phyloP scores from a whole-genome alignment of 2,113 vertebrate genomes.

The Scortum barcoo region DNA sequence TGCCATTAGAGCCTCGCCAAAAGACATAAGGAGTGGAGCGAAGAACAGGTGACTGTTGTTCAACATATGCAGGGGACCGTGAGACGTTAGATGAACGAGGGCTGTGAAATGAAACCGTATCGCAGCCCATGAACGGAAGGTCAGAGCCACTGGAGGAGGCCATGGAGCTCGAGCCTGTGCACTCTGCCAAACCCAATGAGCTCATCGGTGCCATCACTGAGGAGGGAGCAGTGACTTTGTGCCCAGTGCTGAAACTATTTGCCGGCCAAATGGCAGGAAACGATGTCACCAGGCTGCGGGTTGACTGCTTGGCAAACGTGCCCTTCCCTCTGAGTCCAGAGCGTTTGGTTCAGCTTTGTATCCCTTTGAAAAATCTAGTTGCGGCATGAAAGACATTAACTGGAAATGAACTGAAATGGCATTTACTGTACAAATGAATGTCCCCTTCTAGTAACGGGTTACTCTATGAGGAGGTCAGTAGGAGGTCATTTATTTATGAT shows the following conservation, averaged over 20 bases:
- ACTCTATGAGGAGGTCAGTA: too few species aligned
- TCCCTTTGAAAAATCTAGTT: constrained; percentile 24
- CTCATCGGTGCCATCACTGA: constrained; percentile 41
- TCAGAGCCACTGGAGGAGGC: constrained; percentile 43
- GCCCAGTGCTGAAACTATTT: constrained; percentile 28
- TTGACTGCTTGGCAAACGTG: constrained; percentile 33
- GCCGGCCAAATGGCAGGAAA: constrained; percentile 56
- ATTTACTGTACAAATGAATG: neutral
- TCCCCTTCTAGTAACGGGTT: too few species aligned
- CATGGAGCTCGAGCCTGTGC: constrained; percentile 10
- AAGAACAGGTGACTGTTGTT: constrained; percentile 10
- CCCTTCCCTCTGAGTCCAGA: constrained; percentile 26
- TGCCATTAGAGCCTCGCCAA: neutral
- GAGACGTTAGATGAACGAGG: neutral
- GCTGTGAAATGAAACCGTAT: neutral
- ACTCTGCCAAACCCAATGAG: constrained; percentile 38
- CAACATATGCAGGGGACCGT: neutral
- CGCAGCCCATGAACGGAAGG: constrained; percentile 7
- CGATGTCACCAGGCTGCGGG: constrained; percentile 44
- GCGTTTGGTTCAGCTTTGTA: constrained; percentile 27
- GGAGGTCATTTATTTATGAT: neutral
- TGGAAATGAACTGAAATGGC: neutral
- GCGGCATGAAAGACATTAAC: neutral
- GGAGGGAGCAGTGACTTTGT: constrained; percentile 33
- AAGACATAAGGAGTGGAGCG: neutral